Conservation (phyloP, 2,888 invertebrate genomes). For the Pandemis corylana region DNA sequence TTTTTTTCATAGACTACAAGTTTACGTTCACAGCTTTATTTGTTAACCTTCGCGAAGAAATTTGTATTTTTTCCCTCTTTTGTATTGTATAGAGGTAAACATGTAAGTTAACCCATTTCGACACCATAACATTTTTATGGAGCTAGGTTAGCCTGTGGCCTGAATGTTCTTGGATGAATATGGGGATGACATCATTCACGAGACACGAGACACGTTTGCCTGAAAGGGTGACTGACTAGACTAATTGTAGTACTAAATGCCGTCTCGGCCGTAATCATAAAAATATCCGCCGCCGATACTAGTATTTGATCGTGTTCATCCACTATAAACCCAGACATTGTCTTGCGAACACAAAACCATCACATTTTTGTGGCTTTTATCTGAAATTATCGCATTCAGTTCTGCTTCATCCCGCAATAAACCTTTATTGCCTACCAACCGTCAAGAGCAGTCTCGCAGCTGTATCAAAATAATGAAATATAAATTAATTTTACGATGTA, state of each 20-base stretch:
- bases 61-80: not conserved
- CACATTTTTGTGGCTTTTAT: conserved; percentile 27
- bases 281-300: not conserved
- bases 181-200: conserved; percentile 4
- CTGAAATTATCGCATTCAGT: conserved; percentile 24
- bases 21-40: too few species aligned
- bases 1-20: too few species aligned
- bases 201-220: not conserved
- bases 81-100: not conserved
- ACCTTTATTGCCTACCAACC: conserved; percentile 36
- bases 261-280: not conserved
- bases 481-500: conserved; percentile 42
- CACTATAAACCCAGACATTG: conserved; percentile 10
- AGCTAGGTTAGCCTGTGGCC: not conserved
- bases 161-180: not conserved
- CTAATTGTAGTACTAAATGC: not conserved
- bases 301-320: conserved; percentile 4
- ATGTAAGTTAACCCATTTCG: not conserved
- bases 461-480: conserved; percentile 41
- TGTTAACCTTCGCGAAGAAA: too few species aligned
- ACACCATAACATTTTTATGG: not conserved
- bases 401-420: conserved; percentile 20
- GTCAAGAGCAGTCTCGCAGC: conserved; percentile 37
- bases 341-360: conserved; percentile 6
- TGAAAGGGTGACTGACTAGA: not conserved